These are phyloP conservation scores for Thereva unica DNA, from an alignment of 2,888 invertebrate species.

Conservation along the genomic window DNA sequence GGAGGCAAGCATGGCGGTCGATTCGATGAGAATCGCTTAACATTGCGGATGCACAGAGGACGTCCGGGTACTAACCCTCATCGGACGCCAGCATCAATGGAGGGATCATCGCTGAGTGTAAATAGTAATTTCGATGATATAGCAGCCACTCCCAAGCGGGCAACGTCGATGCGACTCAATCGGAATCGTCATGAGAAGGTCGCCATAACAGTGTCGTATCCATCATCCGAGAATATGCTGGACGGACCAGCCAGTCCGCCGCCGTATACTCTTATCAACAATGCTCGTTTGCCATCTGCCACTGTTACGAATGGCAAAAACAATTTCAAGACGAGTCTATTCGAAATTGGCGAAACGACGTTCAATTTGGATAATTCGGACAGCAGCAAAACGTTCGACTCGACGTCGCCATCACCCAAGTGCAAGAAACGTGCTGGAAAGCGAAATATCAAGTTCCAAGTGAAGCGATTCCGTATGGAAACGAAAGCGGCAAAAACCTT, in stretches of 20 bases:
- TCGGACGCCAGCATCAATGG: conserved; percentile 62
- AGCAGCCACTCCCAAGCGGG: conserved; percentile 57
- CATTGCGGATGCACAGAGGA: conserved; percentile 88
- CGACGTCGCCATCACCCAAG: conserved; percentile 46
- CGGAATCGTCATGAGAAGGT: conserved; percentile 70
- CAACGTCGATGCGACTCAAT: conserved; percentile 62
- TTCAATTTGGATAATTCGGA: conserved; percentile 50
- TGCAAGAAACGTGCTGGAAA: conserved; percentile 75
- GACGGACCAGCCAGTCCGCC: conserved; percentile 50
- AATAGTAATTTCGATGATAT: conserved; percentile 54
- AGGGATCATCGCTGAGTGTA: conserved; percentile 67
- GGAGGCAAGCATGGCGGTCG: conserved; percentile 68
- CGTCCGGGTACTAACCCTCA: conserved; percentile 63
- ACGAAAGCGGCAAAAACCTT: conserved; percentile 96
- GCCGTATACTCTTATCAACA: conserved; percentile 48
- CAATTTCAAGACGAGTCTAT: conserved; percentile 53
- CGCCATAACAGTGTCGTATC: conserved; percentile 82
- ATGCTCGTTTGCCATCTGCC: conserved; percentile 18
- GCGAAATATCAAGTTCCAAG: conserved; percentile 86
- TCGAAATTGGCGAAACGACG: conserved; percentile 55
- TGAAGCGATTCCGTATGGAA: conserved; percentile 90
- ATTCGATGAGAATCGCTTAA: conserved; percentile 84
- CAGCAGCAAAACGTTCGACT: conserved; percentile 8
- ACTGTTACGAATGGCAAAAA: conserved; percentile 47
- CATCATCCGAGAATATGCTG: conserved; percentile 72